These are phyloP conservation scores for Helicolenus hilgendorfi DNA, from an alignment of 2,797 vertebrate genomes.

Conservation along the genomic window DNA sequence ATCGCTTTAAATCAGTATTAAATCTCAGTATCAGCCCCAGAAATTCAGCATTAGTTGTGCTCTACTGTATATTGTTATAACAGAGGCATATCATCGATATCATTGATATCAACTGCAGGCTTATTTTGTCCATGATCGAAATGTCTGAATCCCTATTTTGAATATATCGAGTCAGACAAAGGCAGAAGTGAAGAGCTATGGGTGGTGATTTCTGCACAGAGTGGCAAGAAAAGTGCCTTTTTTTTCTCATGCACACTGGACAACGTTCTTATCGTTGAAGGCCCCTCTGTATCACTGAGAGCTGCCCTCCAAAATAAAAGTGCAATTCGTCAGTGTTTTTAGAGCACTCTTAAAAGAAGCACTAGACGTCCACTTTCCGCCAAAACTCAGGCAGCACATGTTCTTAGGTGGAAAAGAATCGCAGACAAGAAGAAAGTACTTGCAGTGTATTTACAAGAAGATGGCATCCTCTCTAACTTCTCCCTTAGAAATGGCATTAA, in stretches of 20 bases:
- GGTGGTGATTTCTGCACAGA: not conserved
- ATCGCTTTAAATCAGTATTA: not conserved
- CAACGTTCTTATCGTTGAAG: conserved; percentile 53
- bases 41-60: not conserved
- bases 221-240: conserved; percentile 22
- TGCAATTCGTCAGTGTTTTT: conserved; percentile 72
- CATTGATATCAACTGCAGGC: not conserved
- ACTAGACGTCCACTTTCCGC: conserved; percentile 53
- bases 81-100: not conserved
- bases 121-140: not conserved
- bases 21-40: not conserved
- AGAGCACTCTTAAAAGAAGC: conserved; percentile 53
- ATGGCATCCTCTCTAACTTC: conserved; percentile 50
- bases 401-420: conserved; percentile 22
- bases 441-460: conserved; percentile 64
- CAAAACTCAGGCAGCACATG: conserved; percentile 42
- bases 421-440: conserved; percentile 56
- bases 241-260: conserved; percentile 40
- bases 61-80: not conserved
- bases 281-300: conserved; percentile 44
- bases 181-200: not conserved
- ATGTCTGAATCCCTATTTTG: not conserved
- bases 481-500: conserved; percentile 73
- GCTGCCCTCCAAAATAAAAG: conserved; percentile 65
- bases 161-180: not conserved